phyloP scores from a whole-genome alignment of 1,140 invertebrate genomes.

The Odontomachus brunneus region DNA sequence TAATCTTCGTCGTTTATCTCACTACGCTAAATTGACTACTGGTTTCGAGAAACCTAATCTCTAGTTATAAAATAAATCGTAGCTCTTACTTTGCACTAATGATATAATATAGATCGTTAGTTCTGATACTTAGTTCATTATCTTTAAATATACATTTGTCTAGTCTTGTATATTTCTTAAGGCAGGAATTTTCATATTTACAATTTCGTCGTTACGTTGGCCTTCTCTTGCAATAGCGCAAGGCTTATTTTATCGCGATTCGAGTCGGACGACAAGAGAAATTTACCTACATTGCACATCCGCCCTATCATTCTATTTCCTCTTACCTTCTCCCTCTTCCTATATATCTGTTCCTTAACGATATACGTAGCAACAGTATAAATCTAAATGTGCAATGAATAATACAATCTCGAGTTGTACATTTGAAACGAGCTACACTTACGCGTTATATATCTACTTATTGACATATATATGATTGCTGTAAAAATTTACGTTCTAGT shows the following conservation, averaged over 20 bases:
- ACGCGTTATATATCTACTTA: conserved; percentile 64
- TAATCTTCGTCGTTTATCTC: conserved; percentile 62
- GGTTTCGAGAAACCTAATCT: conserved; percentile 71
- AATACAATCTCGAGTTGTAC: conserved; percentile 38
- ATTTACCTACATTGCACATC: conserved; percentile 17
- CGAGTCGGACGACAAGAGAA: conserved; percentile 58
- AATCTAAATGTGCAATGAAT: conserved; percentile 45
- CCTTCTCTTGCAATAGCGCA: conserved; percentile 70
- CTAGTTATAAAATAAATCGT: conserved; percentile 79
- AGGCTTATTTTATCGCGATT: conserved; percentile 60
- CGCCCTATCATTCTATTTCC: background rate
- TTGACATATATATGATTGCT: conserved; percentile 66
- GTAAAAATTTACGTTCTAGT: conserved; percentile 73
- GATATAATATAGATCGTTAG: conserved; percentile 74
- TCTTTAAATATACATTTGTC: conserved; percentile 75
- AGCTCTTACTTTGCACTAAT: conserved; percentile 72
- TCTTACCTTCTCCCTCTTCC: background rate
- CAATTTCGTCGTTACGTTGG: conserved; percentile 72
- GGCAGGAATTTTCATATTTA: conserved; percentile 84
- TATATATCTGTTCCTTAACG: conserved; percentile 41
- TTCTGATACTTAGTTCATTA: conserved; percentile 71
- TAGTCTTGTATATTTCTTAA: conserved; percentile 84
- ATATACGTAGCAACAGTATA: conserved; percentile 55
- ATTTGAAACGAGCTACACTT: conserved; percentile 59
- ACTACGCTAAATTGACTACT: conserved; percentile 80